Evolutionary conservation across 1,140 invertebrate species (phyloP), one percentile per base, ranked within the genome.

Genomic region (Drosophila willistoni): DNA sequence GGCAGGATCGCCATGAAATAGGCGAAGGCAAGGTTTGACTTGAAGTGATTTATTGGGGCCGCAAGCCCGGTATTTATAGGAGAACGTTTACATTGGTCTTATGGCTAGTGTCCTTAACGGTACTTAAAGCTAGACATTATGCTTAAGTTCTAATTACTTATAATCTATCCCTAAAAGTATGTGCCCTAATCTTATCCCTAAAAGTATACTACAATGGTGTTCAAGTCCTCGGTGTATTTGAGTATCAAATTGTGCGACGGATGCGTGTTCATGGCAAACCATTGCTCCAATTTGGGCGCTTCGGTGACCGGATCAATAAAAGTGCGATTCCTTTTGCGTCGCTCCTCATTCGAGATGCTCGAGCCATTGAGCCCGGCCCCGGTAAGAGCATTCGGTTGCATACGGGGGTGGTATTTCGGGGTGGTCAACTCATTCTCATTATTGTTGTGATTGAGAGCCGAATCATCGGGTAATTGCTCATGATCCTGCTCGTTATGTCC

Each of bases 241-340:
- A 99, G 94, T 80, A 99, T 99, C 81, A 99, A 94, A 93, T 98
- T 98, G 91, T 99, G 98, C 76, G 97, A 98, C 47, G 98, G 98
- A 93, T 99, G 98, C 29, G 98, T 99, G 93, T 99, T 99, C 90
- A 98, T 95, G n/a, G 96, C 95, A 91, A 99, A 99, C 98, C 98
- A 99, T 89, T 97, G 97, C 92, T 99, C 98, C 65, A 99, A 93
- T 77, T 97, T 95, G 4, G 98, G 98, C 55, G 99, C 98, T 94
- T 99, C 98, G 22, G 97, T 98, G 12, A 99, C 97, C 0, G 98
- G 98, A 93, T 99, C 98, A 77, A 99, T 99, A 92, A 99, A 99
- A n/a, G 98, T 99, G 70, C 98, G 95, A 92, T 99, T 99, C 36
- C 98, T 94, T 92, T 98, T 98, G 41, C 97, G 94, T 61, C 98